Base-by-base conservation (phyloP, 2,888 invertebrate genomes). In the Eucera pruinosa region DNA sequence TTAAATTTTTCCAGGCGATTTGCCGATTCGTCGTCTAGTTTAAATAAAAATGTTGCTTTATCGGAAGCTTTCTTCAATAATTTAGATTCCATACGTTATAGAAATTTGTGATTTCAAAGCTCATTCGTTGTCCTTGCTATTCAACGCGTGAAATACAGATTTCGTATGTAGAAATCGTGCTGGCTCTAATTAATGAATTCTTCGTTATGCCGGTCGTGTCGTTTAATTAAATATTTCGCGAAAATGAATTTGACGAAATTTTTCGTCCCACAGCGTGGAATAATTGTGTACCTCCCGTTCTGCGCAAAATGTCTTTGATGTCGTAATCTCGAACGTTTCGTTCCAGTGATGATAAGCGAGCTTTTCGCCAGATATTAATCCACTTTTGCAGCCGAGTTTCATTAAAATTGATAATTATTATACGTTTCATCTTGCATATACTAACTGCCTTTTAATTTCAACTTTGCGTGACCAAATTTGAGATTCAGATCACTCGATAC, bases 161-260 rank as follows among this genome's bases (percentile, higher is more conserved):
- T 36, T 23, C 25, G 18, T 0, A 3, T 9, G 47, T 2, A 23
- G 13, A 20, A 41, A 45, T 55, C 23, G n/a, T 20, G 25, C 15
- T 11, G 11, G 5, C 11, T 6, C 11, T 3, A 62, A 62, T 25
- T 7, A 71, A 71, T 52, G 39, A 30, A 58, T 54, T 23, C 43
- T 41, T 58, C 13, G 11, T 36, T 36, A 43, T 3, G n/a, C 18
- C 18, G 9, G 33, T n/a, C 11, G n/a, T 39, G 41, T 30, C n/a
- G 20, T 67, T 54, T 72, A 60, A 68, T 72, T 67, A 72, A 72
- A 68, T 68, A 67, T 54, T 36, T 39, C 7, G 4, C 15, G 15
- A 45, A 45, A 50, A 45, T 52, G 50, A 52, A 54, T 72, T 52
- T 52, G 27, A 57, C 58, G 66, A 66, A 57, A 66, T 66, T 64